Base-by-base conservation (phyloP, 1,140 invertebrate species). In the Homalodisca vitripennis region DNA sequence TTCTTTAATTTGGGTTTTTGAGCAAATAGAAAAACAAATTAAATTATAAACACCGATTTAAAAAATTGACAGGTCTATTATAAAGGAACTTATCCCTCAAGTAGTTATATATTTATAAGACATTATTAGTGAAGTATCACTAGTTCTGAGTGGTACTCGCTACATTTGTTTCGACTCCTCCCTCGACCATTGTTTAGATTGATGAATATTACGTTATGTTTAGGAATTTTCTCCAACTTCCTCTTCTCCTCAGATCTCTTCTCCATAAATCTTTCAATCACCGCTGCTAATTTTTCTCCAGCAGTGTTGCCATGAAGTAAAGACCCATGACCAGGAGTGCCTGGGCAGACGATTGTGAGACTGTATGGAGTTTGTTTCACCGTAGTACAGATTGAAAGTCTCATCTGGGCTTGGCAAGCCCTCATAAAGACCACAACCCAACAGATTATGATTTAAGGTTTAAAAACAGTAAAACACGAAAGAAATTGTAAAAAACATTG, bases 161-260 rank as follows among this genome's bases (percentile, higher is more conserved):
- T 1, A 98, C 94, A 81, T 98, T 98, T n/a, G 86, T 82, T 79
- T 98, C 95, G 1, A 97, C 87, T n/a, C 96, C 96, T 67, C 95
- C 95, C 85, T 90, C 60, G 69, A 81, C 66, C 78, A 88, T 87
- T 0, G 93, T 98, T n/a, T 66, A 97, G 81, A 82, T 98, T 98
- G 0, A 97, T 80, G 1, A 93, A 90, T 0, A 92, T 94, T 0
- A 97, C 92, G 81, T 96, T 1, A 90, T 75, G 62, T 86, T n/a
- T 81, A 0, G 86, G 81, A 79, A 92, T 84, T 13, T 81, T 80
- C 14, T 86, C 81, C 32, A 95, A 77, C 73, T 86, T 86, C 26
- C 82, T 76, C 71, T 89, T 88, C 77, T 95, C 85, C 66, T 84
- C 74, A 34, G 85, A 83, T 29, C 93, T 83, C 66, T 89, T 86